Evolutionary conservation across 2,888 invertebrate species (phyloP).

Genomic region (Sphinx pinastri): DNA sequence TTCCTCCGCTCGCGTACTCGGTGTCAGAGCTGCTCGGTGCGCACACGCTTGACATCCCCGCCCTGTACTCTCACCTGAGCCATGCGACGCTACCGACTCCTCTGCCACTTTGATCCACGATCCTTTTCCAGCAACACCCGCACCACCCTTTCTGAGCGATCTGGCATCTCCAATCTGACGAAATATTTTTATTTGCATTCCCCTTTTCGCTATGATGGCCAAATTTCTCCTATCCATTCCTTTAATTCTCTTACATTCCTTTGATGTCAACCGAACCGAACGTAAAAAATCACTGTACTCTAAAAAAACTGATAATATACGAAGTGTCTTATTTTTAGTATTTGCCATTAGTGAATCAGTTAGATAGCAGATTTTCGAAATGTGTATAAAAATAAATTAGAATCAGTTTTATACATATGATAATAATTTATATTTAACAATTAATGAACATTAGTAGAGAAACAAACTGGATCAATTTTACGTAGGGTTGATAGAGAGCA

Average conservation of each 20-base stretch:
- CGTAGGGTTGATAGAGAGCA: constrained; percentile 72
- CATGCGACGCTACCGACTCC: constrained; percentile 85
- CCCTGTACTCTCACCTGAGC: constrained; percentile 87
- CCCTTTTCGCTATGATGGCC: constrained; percentile 47
- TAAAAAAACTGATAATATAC: constrained; percentile 77
- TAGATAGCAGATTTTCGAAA: constrained; percentile 80
- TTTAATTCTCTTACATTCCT: constrained; percentile 71
- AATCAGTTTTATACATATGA: constrained; percentile 53
- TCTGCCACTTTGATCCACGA: constrained; percentile 80
- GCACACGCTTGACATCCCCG: constrained; percentile 88
- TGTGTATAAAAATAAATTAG: constrained; percentile 74
- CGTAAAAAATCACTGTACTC: constrained; percentile 59
- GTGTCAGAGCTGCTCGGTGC: constrained; percentile 85
- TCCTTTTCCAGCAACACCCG: constrained; percentile 79
- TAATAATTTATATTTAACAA: constrained; percentile 58
- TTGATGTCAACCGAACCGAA: constrained; percentile 56
- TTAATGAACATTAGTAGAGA: constrained; percentile 58
- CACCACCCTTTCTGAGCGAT: constrained; percentile 72
- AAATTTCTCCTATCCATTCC: constrained; percentile 63
- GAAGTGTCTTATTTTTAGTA: constrained; percentile 83
- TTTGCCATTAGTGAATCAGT: constrained; percentile 77
- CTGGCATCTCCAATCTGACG: constrained; percentile 33
- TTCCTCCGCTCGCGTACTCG: constrained; percentile 78
- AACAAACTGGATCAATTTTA: constrained; percentile 73
- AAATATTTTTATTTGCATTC: constrained; percentile 43